A percentile compares a stretch with the other conserved stretches of the same genome.
Conservation (phyloP, 2,888 invertebrate genomes). For the Artemia sinica region DNA sequence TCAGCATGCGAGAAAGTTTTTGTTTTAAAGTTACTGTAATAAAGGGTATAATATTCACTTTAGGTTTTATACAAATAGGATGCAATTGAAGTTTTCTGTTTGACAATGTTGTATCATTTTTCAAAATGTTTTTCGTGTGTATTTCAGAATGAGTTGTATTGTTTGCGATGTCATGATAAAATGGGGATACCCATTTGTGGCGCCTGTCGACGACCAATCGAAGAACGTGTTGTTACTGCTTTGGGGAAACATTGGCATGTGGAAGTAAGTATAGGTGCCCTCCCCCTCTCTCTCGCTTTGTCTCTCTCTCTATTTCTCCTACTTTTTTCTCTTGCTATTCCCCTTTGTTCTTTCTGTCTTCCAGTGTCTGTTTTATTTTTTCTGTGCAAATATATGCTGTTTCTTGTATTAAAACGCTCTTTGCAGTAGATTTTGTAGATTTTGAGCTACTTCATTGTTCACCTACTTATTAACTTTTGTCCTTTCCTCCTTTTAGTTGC, state of each 20-base stretch:
- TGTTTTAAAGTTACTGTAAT: no score
- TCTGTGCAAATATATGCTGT: not conserved
- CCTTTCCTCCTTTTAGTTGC: no score
- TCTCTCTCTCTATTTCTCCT: not conserved
- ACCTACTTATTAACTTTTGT: no score
- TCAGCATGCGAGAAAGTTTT: no score
- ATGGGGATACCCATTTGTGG: conserved; percentile 99
- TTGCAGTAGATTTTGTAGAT: no score
- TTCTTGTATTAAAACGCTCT: no score
- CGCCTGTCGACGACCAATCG: conserved; percentile 93
- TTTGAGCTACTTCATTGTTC: no score
- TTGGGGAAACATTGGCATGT: conserved; percentile 97
- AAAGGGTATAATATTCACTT: no score
- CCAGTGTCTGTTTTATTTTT: conserved; percentile 14
- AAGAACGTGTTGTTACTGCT: conserved; percentile 95
- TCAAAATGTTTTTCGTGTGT: conserved; percentile 15
- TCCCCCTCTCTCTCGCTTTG: not conserved
- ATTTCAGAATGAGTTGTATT: conserved; percentile 76
- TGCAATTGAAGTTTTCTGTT: not conserved
- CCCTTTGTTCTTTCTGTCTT: not conserved
- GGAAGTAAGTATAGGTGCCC: conserved; percentile 42
- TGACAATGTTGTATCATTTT: not conserved
- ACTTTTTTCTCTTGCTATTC: not conserved
- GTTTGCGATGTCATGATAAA: conserved; percentile 93
- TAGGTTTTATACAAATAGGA: no score